Base-by-base conservation (phyloP, 2,113 vertebrate species). In the Cheilinus undulatus region DNA sequence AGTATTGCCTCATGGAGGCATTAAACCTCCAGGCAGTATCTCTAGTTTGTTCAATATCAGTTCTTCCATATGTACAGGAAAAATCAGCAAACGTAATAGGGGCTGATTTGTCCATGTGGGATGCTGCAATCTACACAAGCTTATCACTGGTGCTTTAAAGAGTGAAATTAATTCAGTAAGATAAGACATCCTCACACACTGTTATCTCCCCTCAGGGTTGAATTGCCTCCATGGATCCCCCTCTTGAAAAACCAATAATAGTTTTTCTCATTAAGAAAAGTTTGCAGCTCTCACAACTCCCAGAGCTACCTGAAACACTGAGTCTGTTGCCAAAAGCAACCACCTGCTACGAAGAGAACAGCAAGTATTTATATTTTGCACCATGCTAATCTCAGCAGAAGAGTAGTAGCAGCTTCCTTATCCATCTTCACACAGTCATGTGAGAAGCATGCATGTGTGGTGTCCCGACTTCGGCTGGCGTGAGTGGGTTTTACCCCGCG, bases 351-450 rank as follows among this genome's bases (percentile, higher is more conserved):
- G 19, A 66, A 22, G 28, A 83, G 50, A 20, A 52, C 62, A 56
- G 56, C 50, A 56, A 38, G 49, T 78, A 30, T 70, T 65, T 76
- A 62, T 64, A 69, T 60, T 36, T 53, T 63, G 57, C 62, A 76
- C 69, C 57, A 38, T 58, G 59, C 34, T 82, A 66, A 78, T 60
- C 40, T 81, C 10, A 12, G 36, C 27, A 70, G 45, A n/a, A n/a
- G 26, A 60, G 54, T 36, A 36, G 28, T 5, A 73, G 4, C 38
- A 69, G 53, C 75, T 67, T 83, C 76, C 64, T 76, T 69, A 76
- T 84, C 71, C 53, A 75, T 82, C 63, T 66, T 62, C 30, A 24
- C 76, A n/a, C 62, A 53, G 60, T 80, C 80, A 84, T 69, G 57
- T 85, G 82, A 86, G 62, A 79, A 34, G 51, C 64, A 62, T 58